These are phyloP conservation scores for zebrafish (Danio rerio) DNA, from an alignment of 2,113 vertebrate genomes.

Conservation along the genomic window DNA sequence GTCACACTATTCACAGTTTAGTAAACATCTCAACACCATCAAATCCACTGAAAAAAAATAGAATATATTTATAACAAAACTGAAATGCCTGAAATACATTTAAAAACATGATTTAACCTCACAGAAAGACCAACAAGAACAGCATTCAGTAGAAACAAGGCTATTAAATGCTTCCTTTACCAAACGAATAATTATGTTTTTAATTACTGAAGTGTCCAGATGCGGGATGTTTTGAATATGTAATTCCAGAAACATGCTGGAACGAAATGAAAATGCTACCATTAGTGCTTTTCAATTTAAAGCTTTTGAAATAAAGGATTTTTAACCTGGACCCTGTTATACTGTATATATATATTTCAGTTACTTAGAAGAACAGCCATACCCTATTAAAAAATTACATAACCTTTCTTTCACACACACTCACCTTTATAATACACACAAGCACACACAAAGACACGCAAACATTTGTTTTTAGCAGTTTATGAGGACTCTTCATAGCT, in stretches of 20 bases:
- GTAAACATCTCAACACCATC: conserved; percentile 49
- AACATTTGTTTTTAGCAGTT: too few relatives aligned
- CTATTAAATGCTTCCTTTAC: neutral
- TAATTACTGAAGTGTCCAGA: neutral
- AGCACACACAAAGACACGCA: too few relatives aligned
- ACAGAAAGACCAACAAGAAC: neutral
- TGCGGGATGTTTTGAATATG: neutral
- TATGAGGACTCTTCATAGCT: too few relatives aligned
- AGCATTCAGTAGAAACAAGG: conserved; percentile 5
- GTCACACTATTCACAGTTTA: conserved; percentile 54
- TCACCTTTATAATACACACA: too few relatives aligned
- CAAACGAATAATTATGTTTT: neutral
- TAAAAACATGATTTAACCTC: neutral
- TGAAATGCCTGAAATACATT: neutral
- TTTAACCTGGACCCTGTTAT: conserved; percentile 9
- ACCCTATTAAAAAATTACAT: neutral
- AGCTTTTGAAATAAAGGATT: neutral
- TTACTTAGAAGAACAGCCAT: neutral
- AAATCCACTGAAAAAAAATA: conserved; percentile 19
- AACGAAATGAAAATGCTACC: conserved; percentile 38
- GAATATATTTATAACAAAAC: conserved; percentile 4
- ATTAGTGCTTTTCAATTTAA: conserved; percentile 31
- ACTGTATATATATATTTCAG: neutral
- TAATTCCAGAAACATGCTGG: conserved; percentile 5
- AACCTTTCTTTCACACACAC: too few relatives aligned